phyloP scores from a whole-genome alignment of 2,113 vertebrate species.

The Ardeotis arabs region DNA sequence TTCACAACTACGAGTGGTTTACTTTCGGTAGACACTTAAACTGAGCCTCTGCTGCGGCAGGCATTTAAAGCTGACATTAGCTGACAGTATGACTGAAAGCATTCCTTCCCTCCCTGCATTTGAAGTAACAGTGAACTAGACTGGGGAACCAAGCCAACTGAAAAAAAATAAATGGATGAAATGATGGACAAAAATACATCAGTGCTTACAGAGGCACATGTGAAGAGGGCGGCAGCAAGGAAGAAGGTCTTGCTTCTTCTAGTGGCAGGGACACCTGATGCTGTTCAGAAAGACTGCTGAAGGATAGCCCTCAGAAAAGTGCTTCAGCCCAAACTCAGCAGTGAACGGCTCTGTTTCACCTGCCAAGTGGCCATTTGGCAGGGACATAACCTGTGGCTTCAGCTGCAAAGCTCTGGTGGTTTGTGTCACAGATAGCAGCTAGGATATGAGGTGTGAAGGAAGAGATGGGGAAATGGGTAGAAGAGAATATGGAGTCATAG shows the following conservation, averaged over 20 bases:
- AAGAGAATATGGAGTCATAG: background rate
- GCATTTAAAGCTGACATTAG: background rate
- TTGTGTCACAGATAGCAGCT: background rate
- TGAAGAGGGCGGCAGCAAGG: background rate
- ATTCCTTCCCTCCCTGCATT: background rate
- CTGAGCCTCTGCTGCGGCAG: background rate
- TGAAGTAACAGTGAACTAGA: background rate
- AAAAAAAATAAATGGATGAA: background rate
- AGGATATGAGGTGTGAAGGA: background rate
- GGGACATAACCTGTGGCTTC: rapidly evolving
- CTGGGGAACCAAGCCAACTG: background rate
- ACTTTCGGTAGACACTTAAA: background rate
- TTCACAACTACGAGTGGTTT: background rate
- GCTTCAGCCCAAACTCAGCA: background rate
- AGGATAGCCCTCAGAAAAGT: background rate
- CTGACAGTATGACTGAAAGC: background rate
- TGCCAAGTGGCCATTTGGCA: background rate
- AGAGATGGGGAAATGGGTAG: background rate
- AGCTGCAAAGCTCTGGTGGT: background rate
- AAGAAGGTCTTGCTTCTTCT: background rate
- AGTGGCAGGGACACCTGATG: background rate
- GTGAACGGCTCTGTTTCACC: background rate
- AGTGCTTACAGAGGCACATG: background rate
- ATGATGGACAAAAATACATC: background rate
- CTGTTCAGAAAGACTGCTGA: background rate